Base-by-base conservation (phyloP, 2,113 vertebrate genomes). In the Micromys minutus region DNA sequence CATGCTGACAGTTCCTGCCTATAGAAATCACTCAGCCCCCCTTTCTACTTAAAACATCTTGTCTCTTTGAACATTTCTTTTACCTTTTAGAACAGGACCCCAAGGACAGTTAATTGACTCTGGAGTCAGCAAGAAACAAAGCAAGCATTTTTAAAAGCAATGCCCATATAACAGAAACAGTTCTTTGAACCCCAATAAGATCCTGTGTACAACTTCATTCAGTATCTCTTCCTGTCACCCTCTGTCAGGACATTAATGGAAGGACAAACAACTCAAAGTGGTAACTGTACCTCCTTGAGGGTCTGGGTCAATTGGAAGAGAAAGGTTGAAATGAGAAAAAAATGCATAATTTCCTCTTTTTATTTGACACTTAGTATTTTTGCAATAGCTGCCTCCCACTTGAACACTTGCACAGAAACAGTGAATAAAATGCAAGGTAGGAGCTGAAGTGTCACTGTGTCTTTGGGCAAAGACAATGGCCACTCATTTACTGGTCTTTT, bases 341-440 rank as follows among this genome's bases (percentile, higher is more conserved):
- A 83, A 34, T 24, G 11, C 26, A 1, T 81, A 57, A 88, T 79
- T 90, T 77, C 59, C 79, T 52, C 55, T 55, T 91, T 94, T 90
- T 88, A 63, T 95, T 95, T 95, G 81, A 89, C 61, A 95, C 42
- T 95, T 92, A 91, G 89, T 36, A 74, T 96, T 94, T 90, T 86
- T 31, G 76, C 91, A 91, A 95, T 89, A 81, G 83, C 67, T 89
- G 29, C 91, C 63, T 72, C 39, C 47, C 71, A 84, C 63, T 45
- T 63, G 57, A 89, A 86, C 88, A 22, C 42, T 83, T 29, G 63
- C 75, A 93, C 9, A 74, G 45, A 52, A 93, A 93, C 10, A 89
- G 39, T 13, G 72, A 90, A 34, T 1, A 47, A n/a, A 94, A 74
- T 34, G 31, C 17, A 89, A 52, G 50, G 57, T 42, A 91, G 12